These are phyloP conservation scores for Perca fluviatilis DNA, from an alignment of 2,113 vertebrate genomes.

Conservation along the genomic window DNA sequence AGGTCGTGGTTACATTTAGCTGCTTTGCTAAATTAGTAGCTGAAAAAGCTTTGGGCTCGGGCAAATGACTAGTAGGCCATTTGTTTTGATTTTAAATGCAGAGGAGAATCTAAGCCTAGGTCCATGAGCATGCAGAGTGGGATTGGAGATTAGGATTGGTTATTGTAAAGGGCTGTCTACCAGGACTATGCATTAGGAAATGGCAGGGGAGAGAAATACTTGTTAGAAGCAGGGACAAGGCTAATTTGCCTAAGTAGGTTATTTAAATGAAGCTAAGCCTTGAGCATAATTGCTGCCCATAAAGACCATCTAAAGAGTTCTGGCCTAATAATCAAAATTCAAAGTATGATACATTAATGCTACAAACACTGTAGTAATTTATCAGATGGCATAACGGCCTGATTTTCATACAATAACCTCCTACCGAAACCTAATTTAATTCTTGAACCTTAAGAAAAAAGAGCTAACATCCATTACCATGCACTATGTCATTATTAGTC, in stretches of 20 bases:
- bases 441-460: neutral
- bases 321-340: constrained; percentile 62
- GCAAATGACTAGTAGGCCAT: neutral
- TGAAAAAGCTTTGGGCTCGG: neutral
- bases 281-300: constrained; percentile 58
- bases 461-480: neutral
- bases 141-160: constrained; percentile 11
- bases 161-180: neutral
- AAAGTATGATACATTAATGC: neutral
- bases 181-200: constrained; percentile 20
- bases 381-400: neutral
- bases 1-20: neutral
- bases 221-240: constrained; percentile 30
- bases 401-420: neutral
- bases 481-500: neutral
- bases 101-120: neutral
- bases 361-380: neutral
- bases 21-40: neutral
- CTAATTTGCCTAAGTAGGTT: constrained; percentile 74
- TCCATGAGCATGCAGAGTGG: constrained; percentile 24
- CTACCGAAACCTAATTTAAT: neutral
- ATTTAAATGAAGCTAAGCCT: constrained; percentile 65
- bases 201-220: constrained; percentile 13
- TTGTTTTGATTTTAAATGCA: neutral
- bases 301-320: constrained; percentile 72